Evolutionary conservation across 1,140 invertebrate species (phyloP), one percentile per base, ranked within the genome.

Genomic region (Drosophila aff.): DNA sequence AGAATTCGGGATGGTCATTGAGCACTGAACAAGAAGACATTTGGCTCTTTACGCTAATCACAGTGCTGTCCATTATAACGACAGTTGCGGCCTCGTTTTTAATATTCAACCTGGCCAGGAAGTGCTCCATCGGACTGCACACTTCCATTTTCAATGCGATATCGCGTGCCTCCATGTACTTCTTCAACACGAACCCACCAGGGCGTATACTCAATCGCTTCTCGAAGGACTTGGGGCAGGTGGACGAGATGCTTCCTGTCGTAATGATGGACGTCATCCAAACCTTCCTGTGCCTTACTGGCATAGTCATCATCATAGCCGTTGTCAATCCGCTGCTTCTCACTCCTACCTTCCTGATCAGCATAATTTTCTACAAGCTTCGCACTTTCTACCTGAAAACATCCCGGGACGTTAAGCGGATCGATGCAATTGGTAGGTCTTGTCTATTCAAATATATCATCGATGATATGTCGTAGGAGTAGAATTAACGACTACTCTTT

Each of bases 351-450:
- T 0, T 95, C 10, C 80, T 96, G 16, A 94, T 98, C 36, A 94
- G 94, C 0, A 72, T 96, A 1, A 92, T 97, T 13, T 97, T 98
- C 93, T 95, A 96, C 77, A 94, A 95, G n/a, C 93, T 98, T 40
- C 93, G 97, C 44, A 94, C 94, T 52, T 96, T 97, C 90, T 99
- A 98, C 93, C 93, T 99, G 18, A 94, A 94, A 55, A 97, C 97
- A 1, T 97, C 96, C 31, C 94, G 97, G 57, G 96, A 96, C 93
- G 94, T 98, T 15, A 98, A 98, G 93, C 95, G 97, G 64, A 94
- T 98, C 68, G 98, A 99, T 94, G 97, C 96, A 87, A 96, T 96
- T 86, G 96, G 97, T 98, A 94, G 96, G 95, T 33, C 9, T 33
- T 33, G 31, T 33, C 31, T 33, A 33, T 33, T 33, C 10, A 33